phyloP scores from a whole-genome alignment of 2,888 invertebrate genomes.

The Vanessa cardui region DNA sequence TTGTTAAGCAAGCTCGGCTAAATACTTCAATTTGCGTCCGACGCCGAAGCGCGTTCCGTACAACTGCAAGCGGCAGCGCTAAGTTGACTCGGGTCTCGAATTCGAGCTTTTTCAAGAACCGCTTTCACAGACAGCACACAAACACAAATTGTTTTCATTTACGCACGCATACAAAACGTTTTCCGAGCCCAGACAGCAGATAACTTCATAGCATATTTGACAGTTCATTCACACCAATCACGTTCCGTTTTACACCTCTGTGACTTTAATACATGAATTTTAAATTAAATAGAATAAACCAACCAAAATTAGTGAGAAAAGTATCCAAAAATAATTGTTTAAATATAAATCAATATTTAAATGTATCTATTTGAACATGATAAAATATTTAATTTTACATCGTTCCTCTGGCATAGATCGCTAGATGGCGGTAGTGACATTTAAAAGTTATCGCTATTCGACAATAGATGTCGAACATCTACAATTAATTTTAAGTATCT shows the following conservation, averaged over 20 bases:
- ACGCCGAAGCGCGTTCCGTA: constrained; percentile 47
- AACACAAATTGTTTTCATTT: constrained; percentile 44
- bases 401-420: not conserved
- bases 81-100: constrained; percentile 24
- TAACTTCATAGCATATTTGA: constrained; percentile 74
- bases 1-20: constrained; percentile 48
- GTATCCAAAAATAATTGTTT: no score
- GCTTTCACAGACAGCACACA: constrained; percentile 65
- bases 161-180: constrained; percentile 48
- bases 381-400: no score
- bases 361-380: no score
- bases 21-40: constrained; percentile 51
- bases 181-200: constrained; percentile 62
- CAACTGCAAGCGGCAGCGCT: constrained; percentile 42
- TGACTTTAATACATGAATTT: no score
- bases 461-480: constrained; percentile 17
- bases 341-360: no score
- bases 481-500: no score
- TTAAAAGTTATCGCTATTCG: not conserved
- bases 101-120: constrained; percentile 57
- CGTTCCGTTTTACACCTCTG: constrained; percentile 47
- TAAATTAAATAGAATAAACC: no score
- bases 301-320: no score
- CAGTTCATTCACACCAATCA: constrained; percentile 71
- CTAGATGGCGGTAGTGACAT: not conserved